Evolutionary conservation across 1,140 invertebrate genomes (phyloP), one percentile per base, ranked within the genome.

Genomic region (Chionoecetes opilio): DNA sequence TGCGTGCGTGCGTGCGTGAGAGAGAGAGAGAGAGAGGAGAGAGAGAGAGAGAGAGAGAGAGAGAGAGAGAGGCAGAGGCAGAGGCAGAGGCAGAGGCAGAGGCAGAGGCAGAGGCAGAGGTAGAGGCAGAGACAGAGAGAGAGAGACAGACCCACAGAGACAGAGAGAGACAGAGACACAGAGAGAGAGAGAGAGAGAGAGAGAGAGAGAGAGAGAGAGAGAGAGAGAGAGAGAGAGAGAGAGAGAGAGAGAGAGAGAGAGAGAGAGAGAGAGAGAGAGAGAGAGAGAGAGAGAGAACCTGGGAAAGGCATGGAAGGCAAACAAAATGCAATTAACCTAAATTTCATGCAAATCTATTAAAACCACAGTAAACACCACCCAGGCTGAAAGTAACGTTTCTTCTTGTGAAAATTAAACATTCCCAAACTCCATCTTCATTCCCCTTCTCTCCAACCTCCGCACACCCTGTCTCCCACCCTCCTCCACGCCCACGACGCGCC

Each of bases 41-140:
- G 84, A 86, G 84, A 86, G 32, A 86, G 84, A 86, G 82, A 84
- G 82, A 84, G 82, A 84, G 82, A 84, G 82, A 84, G 82, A 84
- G 82, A 84, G 82, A 84, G 82, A 84, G 82, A 84, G 82, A 84
- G 82, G 29, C 17, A 84, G 82, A 84, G 82, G 29, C 9, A 84
- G 82, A 84, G 46, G 21, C 11, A 53, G 46, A 53, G 46, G 21
- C 11, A 53, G 46, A 53, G 46, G 21, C 11, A 53, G 46, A 53
- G 46, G 21, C 11, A 53, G 46, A 53, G 46, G 21, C 11, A 53
- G 46, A 53, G 46, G 21, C 11, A 53, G 46, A 53, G 46, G 21
- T 9, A 53, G 46, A 53, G 46, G 21, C 11, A 53, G 46, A 53
- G 41, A 53, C 11, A 53, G 11, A 9, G 11, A 53, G 21, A 53